These are phyloP conservation scores for Limosa lapponica DNA, from an alignment of 2,797 vertebrate genomes.

Conservation along the genomic window DNA sequence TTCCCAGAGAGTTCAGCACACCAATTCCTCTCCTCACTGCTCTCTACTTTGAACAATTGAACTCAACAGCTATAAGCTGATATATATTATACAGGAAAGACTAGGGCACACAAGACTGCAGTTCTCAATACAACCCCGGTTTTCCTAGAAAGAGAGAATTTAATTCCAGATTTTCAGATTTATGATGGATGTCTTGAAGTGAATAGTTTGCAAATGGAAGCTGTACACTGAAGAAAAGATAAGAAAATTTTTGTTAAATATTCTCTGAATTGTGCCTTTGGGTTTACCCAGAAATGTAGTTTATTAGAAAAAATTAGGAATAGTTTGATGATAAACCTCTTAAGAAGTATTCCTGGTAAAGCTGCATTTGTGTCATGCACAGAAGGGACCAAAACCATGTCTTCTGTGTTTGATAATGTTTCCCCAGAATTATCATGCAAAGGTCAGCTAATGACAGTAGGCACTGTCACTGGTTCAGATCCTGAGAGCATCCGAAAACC, in stretches of 20 bases:
- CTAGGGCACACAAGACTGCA: not conserved
- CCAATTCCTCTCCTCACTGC: slow-evolving; percentile 53
- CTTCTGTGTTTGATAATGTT: not conserved
- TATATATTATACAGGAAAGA: not conserved
- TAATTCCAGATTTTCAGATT: not conserved
- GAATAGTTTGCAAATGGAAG: not conserved
- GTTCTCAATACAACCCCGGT: not conserved
- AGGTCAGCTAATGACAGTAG: not conserved
- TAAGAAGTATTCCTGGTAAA: not conserved
- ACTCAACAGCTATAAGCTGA: not conserved
- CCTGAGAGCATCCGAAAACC: not conserved
- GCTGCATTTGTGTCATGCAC: not conserved
- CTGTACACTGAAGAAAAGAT: not conserved
- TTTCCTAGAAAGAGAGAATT: not conserved
- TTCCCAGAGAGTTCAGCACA: slow-evolving; percentile 36
- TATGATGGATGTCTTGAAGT: not conserved
- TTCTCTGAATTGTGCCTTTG: not conserved
- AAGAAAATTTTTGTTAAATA: not conserved
- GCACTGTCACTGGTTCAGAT: not conserved
- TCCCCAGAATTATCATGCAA: not conserved
- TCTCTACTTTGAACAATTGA: not conserved
- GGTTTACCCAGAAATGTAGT: not conserved
- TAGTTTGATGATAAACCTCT: not conserved
- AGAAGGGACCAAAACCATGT: not conserved
- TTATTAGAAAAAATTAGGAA: not conserved